Evolutionary conservation across 2,888 invertebrate genomes (phyloP).

Genomic region (Drosophila nigricruria): DNA sequence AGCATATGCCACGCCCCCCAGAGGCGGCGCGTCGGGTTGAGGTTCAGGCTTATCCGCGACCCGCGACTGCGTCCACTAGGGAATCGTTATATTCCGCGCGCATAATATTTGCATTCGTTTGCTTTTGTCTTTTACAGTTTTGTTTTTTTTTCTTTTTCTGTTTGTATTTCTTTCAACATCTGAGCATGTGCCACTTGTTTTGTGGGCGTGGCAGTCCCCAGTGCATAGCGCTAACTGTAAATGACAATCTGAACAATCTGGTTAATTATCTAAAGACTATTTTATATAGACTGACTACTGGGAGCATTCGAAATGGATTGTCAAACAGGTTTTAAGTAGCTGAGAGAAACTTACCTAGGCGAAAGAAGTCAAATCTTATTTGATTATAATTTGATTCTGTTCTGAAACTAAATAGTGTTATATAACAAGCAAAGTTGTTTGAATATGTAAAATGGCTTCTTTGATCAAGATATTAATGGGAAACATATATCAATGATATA

Average conservation of each 20-base stretch:
- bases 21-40: neutral
- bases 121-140: constrained; percentile 17
- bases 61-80: constrained; percentile 24
- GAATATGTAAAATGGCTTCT: neutral
- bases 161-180: constrained; percentile 4
- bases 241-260: constrained; percentile 51
- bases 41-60: constrained; percentile 10
- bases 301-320: constrained; percentile 10
- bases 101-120: constrained; percentile 52
- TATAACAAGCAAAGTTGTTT: neutral
- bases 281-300: constrained; percentile 1
- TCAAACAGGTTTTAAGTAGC: neutral
- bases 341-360: neutral
- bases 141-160: neutral
- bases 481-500: too few relatives aligned
- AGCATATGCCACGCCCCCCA: constrained; percentile 58
- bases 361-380: neutral
- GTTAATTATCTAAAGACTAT: constrained; percentile 40
- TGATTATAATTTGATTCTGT: too few relatives aligned
- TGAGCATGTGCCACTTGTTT: constrained; percentile 38
- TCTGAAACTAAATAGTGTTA: neutral
- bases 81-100: constrained; percentile 37
- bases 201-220: constrained; percentile 35
- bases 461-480: too few relatives aligned
- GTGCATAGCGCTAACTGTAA: constrained; percentile 24